phyloP scores from a whole-genome alignment of 2,113 vertebrate genomes.

The Ammodramus savannarum region DNA sequence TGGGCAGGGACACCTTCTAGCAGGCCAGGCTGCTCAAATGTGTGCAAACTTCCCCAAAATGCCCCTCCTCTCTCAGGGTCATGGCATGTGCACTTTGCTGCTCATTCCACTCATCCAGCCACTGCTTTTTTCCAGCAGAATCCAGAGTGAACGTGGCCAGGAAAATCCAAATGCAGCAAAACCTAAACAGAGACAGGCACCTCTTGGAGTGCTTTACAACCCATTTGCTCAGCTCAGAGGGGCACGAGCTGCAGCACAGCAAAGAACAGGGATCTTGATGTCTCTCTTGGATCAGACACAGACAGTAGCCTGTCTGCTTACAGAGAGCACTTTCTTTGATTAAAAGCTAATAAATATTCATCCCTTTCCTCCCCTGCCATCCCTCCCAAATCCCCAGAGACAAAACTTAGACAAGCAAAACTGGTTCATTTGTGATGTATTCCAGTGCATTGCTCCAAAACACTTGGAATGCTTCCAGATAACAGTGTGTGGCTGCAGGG shows the following conservation, averaged over 20 bases:
- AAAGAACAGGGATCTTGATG: slow-evolving; percentile 28
- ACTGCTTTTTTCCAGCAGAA: neutral
- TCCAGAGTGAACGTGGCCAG: fast-evolving
- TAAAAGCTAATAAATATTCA: slow-evolving; percentile 66
- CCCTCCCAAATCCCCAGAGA: slow-evolving; percentile 28
- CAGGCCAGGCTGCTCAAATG: neutral
- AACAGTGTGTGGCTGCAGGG: neutral
- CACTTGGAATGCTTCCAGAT: slow-evolving; percentile 35
- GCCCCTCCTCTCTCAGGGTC: neutral
- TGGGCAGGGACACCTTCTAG: neutral
- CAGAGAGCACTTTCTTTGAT: slow-evolving; percentile 60
- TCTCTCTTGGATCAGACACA: slow-evolving; percentile 47
- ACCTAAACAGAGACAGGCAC: neutral
- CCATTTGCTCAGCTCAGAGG: neutral
- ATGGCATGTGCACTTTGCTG: fast-evolving
- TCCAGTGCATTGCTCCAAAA: neutral
- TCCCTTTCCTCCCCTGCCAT: slow-evolving; percentile 31
- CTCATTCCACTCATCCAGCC: neutral
- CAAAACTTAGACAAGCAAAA: slow-evolving; percentile 26
- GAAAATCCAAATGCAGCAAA: neutral
- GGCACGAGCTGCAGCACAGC: neutral
- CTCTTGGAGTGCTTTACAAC: neutral
- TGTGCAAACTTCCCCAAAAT: neutral
- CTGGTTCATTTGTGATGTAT: slow-evolving; percentile 40
- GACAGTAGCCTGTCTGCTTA: slow-evolving; percentile 51